Evolutionary conservation across 2,888 invertebrate genomes (phyloP).

Genomic region (Machimus rusticus): DNA sequence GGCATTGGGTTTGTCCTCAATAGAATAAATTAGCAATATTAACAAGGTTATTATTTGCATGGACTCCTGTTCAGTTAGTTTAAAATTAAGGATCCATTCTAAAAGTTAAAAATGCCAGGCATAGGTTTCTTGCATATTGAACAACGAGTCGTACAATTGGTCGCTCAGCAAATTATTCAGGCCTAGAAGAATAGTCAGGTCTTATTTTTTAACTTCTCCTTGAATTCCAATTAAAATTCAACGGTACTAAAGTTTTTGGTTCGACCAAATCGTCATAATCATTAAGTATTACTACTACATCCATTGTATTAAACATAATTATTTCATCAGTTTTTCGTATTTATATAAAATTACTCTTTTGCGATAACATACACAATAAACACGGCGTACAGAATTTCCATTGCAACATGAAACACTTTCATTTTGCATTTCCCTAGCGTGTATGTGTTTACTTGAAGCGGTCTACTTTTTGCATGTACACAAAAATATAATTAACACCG

Average conservation of each 20-base stretch:
- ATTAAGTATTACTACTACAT: too few relatives aligned
- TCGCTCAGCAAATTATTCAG: not conserved
- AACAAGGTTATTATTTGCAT: not conserved
- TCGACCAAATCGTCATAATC: not conserved
- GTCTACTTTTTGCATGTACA: constrained; percentile 38
- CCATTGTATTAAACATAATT: too few relatives aligned
- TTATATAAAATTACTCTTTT: not conserved
- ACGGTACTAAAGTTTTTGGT: not conserved
- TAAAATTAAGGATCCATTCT: too few relatives aligned
- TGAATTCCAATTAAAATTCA: not conserved
- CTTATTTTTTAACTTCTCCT: not conserved
- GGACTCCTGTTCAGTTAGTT: too few relatives aligned
- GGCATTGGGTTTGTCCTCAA: not conserved
- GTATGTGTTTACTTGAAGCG: not conserved
- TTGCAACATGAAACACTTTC: not conserved
- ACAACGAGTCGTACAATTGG: not conserved
- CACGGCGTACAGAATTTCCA: not conserved
- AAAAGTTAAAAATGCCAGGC: too few relatives aligned
- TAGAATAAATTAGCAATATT: not conserved
- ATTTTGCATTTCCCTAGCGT: not conserved
- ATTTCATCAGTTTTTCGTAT: not conserved
- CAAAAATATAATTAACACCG: not conserved
- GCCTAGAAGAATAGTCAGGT: too few relatives aligned
- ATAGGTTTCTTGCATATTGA: not conserved
- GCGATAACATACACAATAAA: not conserved